Base-by-base conservation (phyloP, 2,888 invertebrate genomes). In the Acrocyrtus sp. region DNA sequence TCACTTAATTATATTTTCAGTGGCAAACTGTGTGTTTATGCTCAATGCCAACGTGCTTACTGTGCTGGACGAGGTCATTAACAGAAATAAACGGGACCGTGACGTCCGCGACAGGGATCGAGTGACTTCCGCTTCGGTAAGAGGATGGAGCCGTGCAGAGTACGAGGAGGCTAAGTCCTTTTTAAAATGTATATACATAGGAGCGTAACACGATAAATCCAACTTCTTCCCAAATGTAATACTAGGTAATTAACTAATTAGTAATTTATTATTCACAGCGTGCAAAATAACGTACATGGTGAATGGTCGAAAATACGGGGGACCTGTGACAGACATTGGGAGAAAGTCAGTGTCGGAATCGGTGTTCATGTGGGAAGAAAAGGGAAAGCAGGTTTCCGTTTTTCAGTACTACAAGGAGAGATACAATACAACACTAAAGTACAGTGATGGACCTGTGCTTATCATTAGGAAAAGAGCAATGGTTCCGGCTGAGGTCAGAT, bases 401-500 rank as follows among this genome's bases (percentile, higher is more conserved):
- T 51, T 22, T 17, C 48, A 69, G 1, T 74, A 74, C 22, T 74
- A 68, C 47, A 43, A 10, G n/a, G 45, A 24, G 5, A 21, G 29
- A 3, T 69, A 74, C 29, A 50, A 57, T 12, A 12, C 29, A 0
- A 48, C 43, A 8, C 21, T 74, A 34, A 41, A 61, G 27, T 53
- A 39, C 10, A 53, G 27, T n/a, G 22, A 70, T 19, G 75, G 61
- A 6, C 66, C 57, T 0, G 45, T 70, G 15, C 26, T 70, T 4
- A 47, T 34, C n/a, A 24, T 70, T 1, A 21, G 62, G 26, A 51
- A 60, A 22, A 50, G 21, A 21, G 50, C 27, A 21, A 21, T 19
- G 48, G 70, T 75, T 29, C 75, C 75, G 6, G 75, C 75, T 0
- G 75, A 75, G 60, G 70, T 70, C 39, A 22, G 43, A 34, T n/a